These are phyloP conservation scores for Oedothorax gibbosus DNA, from an alignment of 1,140 invertebrate species.

Conservation along the genomic window DNA sequence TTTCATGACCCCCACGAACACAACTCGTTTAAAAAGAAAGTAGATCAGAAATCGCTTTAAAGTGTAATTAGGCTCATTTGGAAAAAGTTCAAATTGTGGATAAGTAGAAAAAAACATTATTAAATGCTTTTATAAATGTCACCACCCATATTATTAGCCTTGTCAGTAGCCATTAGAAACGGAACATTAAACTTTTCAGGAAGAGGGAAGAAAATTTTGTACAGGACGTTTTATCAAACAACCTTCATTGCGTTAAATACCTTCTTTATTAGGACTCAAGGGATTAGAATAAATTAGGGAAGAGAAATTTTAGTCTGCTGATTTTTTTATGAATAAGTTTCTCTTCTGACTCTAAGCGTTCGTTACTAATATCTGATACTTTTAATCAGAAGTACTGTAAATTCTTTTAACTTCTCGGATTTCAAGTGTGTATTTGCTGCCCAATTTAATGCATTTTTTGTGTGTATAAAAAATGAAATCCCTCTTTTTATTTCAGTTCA, in stretches of 20 bases:
- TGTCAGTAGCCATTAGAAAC: conserved; percentile 56
- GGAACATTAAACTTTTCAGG: conserved; percentile 51
- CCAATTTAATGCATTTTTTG: too few species aligned
- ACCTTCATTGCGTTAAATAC: conserved; percentile 58
- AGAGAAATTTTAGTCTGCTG: conserved; percentile 3
- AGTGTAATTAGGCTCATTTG: conserved; percentile 54
- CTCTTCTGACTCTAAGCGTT: not conserved
- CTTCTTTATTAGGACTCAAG: conserved; percentile 54
- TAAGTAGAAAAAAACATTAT: conserved; percentile 27
- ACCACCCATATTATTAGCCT: conserved; percentile 49
- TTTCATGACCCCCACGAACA: not conserved
- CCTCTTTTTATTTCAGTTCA: too few species aligned
- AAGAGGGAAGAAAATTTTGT: conserved; percentile 28
- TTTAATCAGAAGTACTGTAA: too few species aligned
- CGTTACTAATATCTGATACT: not conserved
- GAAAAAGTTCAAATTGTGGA: conserved; percentile 23
- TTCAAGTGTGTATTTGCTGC: too few species aligned
- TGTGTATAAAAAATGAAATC: too few species aligned
- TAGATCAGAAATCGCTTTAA: conserved; percentile 58
- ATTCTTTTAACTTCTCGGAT: too few species aligned
- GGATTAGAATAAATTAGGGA: conserved; percentile 49
- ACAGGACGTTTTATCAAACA: conserved; percentile 37
- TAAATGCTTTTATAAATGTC: conserved; percentile 58
- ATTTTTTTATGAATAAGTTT: conserved; percentile 9
- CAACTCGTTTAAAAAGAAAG: conserved; percentile 8